These are phyloP conservation scores for Tapirus indicus DNA, from an alignment of 2,797 vertebrate species.

Conservation along the genomic window DNA sequence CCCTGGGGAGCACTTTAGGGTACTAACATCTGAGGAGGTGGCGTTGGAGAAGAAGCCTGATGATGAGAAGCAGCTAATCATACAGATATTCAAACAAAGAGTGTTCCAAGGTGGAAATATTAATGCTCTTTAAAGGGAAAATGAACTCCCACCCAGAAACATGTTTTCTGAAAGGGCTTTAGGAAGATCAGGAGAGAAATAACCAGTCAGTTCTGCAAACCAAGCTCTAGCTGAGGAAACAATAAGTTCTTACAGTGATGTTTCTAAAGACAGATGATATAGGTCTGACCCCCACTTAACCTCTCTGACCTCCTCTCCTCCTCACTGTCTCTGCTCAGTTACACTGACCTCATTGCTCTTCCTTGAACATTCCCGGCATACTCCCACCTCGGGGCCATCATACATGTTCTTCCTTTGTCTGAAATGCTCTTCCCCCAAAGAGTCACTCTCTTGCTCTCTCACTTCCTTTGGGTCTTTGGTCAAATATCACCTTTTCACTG, in stretches of 20 bases:
- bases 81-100: not conserved
- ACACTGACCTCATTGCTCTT: not conserved
- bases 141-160: not conserved
- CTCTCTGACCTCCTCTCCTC: not conserved
- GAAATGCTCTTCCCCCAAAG: not conserved
- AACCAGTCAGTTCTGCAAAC: not conserved
- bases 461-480: not conserved
- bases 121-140: not conserved
- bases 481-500: not conserved
- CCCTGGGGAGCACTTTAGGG: not conserved
- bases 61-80: not conserved
- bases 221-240: not conserved
- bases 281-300: not conserved
- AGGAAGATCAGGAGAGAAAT: not conserved
- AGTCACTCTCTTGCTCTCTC: not conserved
- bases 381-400: not conserved
- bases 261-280: not conserved
- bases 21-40: not conserved
- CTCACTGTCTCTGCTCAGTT: not conserved
- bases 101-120: not conserved
- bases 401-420: not conserved
- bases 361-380: not conserved
- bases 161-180: not conserved
- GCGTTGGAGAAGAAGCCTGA: not conserved
- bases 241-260: not conserved